These are phyloP conservation scores for Rhodeus uyekii DNA, from an alignment of 2,797 vertebrate species.

Conservation along the genomic window DNA sequence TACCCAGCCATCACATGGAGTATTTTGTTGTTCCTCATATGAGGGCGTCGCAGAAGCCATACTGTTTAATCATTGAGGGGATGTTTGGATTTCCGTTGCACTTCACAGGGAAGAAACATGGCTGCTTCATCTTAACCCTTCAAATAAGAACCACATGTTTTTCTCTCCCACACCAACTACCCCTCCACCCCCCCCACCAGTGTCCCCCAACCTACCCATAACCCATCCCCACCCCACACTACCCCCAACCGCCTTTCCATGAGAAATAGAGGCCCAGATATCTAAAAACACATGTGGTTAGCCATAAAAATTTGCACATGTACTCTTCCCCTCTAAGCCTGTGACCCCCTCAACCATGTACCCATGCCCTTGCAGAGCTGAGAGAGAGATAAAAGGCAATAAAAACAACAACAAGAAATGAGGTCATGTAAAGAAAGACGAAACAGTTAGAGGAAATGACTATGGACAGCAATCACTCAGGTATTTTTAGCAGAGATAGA, in stretches of 20 bases:
- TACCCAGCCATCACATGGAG: constrained; percentile 54
- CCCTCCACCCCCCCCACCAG: constrained; percentile 61
- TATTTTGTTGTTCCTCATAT: constrained; percentile 58
- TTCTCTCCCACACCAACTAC: constrained; percentile 47
- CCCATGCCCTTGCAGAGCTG: constrained; percentile 38
- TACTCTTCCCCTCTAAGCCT: constrained; percentile 53
- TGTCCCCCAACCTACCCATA: constrained; percentile 60
- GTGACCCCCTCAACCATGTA: constrained; percentile 48
- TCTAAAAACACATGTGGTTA: constrained; percentile 78
- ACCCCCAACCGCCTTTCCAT: constrained; percentile 57
- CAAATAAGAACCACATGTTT: constrained; percentile 79
- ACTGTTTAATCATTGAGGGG: constrained; percentile 71
- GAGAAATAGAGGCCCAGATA: constrained; percentile 73
- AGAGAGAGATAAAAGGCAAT: constrained; percentile 39
- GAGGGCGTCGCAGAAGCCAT: constrained; percentile 60
- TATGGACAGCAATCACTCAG: constrained; percentile 68
- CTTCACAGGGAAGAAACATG: constrained; percentile 68
- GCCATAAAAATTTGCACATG: constrained; percentile 76
- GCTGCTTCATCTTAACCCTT: constrained; percentile 66
- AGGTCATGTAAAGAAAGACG: constrained; percentile 43
- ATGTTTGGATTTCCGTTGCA: constrained; percentile 73
- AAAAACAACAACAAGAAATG: constrained; percentile 13
- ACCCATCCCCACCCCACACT: constrained; percentile 54
- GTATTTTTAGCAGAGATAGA: constrained; percentile 62
- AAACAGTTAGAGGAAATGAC: constrained; percentile 71